These are phyloP conservation scores for Pyrrhia umbra DNA, from an alignment of 2,888 invertebrate species.

Conservation along the genomic window DNA sequence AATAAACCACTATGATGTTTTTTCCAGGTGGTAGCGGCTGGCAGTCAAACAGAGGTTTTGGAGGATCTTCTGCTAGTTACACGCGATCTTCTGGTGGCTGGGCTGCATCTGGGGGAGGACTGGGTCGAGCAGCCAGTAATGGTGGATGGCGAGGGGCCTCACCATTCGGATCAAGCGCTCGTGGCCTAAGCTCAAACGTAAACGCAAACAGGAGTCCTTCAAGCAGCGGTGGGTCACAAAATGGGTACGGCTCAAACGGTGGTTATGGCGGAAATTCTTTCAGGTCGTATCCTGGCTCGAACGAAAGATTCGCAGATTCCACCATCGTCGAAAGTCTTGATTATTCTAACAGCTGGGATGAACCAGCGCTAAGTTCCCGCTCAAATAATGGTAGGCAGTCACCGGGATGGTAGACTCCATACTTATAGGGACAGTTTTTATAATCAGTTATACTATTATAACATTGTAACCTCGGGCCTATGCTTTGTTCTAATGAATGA, in stretches of 20 bases:
- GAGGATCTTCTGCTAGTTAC: slow-evolving; percentile 35
- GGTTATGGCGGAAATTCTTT: slow-evolving; percentile 14
- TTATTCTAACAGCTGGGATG: slow-evolving; percentile 30
- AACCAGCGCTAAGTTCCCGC: not conserved
- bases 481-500: too few relatives aligned
- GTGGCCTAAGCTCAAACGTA: not conserved
- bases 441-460: not conserved
- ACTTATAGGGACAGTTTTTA: not conserved
- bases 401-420: slow-evolving; percentile 41
- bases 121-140: slow-evolving; percentile 20
- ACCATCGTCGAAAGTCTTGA: slow-evolving; percentile 15
- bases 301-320: slow-evolving; percentile 42
- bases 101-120: slow-evolving; percentile 46
- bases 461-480: not conserved
- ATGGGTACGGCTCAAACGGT: slow-evolving; percentile 19
- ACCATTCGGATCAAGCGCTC: slow-evolving; percentile 14
- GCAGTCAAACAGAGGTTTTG: slow-evolving; percentile 62
- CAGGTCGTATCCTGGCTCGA: slow-evolving; percentile 34
- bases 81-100: slow-evolving; percentile 55
- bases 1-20: not conserved
- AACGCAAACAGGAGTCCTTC: slow-evolving; percentile 14
- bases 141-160: slow-evolving; percentile 34
- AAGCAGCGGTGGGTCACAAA: slow-evolving; percentile 32
- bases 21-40: slow-evolving; percentile 65
- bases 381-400: slow-evolving; percentile 58